These are phyloP conservation scores for Mus spretus DNA, from an alignment of 2,797 vertebrate species.

Conservation along the genomic window DNA sequence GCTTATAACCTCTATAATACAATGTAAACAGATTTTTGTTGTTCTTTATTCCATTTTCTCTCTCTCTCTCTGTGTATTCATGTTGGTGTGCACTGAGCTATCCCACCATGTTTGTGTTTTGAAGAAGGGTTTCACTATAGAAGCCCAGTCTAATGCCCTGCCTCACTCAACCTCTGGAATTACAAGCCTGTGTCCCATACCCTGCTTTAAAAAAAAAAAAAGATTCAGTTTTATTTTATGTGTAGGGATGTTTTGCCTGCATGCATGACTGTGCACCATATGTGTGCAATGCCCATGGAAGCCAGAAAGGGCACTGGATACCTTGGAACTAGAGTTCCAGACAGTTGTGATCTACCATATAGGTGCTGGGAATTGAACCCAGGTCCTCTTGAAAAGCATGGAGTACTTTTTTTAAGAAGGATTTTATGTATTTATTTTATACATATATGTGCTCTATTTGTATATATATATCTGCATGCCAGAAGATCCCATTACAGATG, in stretches of 20 bases:
- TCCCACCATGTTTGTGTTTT: neutral
- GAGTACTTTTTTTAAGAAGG: neutral
- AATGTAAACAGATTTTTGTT: neutral
- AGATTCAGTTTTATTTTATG: neutral
- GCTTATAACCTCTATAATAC: neutral
- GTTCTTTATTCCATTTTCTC: neutral
- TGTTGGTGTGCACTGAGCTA: neutral
- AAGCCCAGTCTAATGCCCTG: neutral
- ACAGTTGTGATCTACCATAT: neutral
- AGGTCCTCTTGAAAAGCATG: neutral
- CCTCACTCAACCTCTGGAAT: neutral
- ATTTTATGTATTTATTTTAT: no score
- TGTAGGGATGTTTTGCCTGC: neutral
- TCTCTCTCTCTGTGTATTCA: no score
- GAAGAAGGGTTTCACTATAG: neutral
- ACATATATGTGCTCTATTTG: no score
- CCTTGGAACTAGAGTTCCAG: neutral
- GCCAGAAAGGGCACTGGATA: neutral
- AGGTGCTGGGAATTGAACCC: neutral
- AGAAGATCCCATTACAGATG: no score
- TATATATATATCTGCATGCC: no score
- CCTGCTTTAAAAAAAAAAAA: neutral
- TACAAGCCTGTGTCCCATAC: neutral
- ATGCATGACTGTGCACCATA: neutral
- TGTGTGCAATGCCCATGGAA: neutral